Evolutionary conservation across 2,797 vertebrate species (phyloP).

Genomic region (Fundulus diaphanus): DNA sequence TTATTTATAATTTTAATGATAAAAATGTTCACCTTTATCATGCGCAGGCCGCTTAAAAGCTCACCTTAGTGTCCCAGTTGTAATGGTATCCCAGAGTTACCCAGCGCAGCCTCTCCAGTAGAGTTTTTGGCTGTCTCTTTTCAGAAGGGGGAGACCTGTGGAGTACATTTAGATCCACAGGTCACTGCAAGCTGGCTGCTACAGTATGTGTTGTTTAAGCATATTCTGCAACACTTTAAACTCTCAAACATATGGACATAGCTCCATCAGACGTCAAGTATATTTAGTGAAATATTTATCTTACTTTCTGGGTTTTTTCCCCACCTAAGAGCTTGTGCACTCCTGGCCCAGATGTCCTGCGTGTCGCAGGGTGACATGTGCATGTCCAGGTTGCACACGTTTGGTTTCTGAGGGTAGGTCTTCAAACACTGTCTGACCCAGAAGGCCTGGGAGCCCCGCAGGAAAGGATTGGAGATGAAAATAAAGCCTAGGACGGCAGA

Average conservation of each 20-base stretch:
- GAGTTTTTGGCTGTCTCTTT: conserved; percentile 81
- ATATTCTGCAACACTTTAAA: neutral
- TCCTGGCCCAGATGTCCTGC: conserved; percentile 88
- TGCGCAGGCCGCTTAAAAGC: neutral
- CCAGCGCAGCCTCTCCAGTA: conserved; percentile 94
- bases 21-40: neutral
- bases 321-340: conserved; percentile 83
- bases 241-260: neutral
- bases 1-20: neutral
- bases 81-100: conserved; percentile 98
- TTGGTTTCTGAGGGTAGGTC: conserved; percentile 91
- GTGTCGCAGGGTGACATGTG: conserved; percentile 90
- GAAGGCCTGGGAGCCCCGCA: conserved; percentile 86
- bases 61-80: conserved; percentile 96
- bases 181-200: neutral
- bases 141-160: conserved; percentile 76
- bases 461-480: conserved; percentile 92
- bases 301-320: neutral
- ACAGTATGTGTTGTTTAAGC: neutral
- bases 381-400: conserved; percentile 94
- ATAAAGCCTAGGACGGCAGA: conserved; percentile 85
- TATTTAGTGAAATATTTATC: neutral
- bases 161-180: neutral
- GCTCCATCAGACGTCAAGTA: neutral
- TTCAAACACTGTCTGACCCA: conserved; percentile 95